A percentile compares a stretch with the other conserved stretches of the same genome.
These are phyloP conservation scores for Drosophila biarmipes DNA, from an alignment of 1,140 invertebrate species.

Conservation along the genomic window DNA sequence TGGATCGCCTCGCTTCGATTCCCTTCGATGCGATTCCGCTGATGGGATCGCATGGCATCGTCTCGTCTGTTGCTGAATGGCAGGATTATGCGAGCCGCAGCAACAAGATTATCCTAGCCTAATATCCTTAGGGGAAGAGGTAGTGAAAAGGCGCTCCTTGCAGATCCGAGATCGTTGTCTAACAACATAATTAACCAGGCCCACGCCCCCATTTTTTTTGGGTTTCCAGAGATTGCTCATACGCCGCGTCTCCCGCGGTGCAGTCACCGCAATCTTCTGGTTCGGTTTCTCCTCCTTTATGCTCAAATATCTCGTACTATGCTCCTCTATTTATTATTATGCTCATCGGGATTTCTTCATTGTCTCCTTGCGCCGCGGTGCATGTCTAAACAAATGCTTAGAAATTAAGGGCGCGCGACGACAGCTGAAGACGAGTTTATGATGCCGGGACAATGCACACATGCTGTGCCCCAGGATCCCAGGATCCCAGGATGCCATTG, in stretches of 20 bases:
- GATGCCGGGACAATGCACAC: slow-evolving; percentile 66
- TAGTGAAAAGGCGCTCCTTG: slow-evolving; percentile 40
- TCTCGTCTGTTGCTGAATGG: slow-evolving; percentile 10
- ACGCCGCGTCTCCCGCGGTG: slow-evolving; percentile 44
- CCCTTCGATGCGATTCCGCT: slow-evolving; percentile 13
- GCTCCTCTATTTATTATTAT: not conserved
- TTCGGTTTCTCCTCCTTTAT: not conserved
- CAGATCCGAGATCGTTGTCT: slow-evolving; percentile 15
- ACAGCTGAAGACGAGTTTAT: slow-evolving; percentile 77
- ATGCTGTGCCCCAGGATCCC: slow-evolving; percentile 6
- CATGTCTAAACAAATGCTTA: slow-evolving; percentile 77
- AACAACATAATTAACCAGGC: slow-evolving; percentile 65
- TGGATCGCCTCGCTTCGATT: slow-evolving; percentile 1
- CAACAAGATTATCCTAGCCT: slow-evolving; percentile 45
- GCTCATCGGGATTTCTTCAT: slow-evolving; percentile 6
- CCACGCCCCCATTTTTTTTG: slow-evolving; percentile 29
- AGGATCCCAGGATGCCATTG: slow-evolving; percentile 10
- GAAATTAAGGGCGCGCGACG: slow-evolving; percentile 68
- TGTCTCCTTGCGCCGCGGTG: slow-evolving; percentile 25
- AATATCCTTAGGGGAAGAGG: slow-evolving; percentile 32
- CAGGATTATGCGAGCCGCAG: slow-evolving; percentile 34
- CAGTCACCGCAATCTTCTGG: slow-evolving; percentile 40
- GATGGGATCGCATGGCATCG: slow-evolving; percentile 27
- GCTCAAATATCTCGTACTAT: not conserved
- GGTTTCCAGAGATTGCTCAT: slow-evolving; percentile 16